Evolutionary conservation across 2,113 vertebrate species (phyloP).

Genomic region (Ahaetulla prasina): DNA sequence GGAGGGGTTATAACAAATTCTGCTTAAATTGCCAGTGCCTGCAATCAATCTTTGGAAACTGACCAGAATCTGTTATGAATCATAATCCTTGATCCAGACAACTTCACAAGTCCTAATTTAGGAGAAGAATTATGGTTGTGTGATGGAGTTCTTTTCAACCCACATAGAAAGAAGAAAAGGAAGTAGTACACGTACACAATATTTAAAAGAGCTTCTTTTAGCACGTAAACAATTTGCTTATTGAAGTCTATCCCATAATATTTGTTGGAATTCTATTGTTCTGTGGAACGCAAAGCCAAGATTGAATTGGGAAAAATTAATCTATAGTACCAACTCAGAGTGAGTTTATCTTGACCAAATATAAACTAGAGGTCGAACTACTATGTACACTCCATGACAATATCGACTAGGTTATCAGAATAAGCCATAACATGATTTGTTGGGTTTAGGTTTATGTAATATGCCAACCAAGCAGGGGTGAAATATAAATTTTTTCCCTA

Average conservation of each 20-base stretch:
- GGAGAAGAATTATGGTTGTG: neutral
- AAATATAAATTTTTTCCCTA: no score
- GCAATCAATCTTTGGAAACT: neutral
- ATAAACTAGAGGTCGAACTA: no score
- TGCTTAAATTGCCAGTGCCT: neutral
- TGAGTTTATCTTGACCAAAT: neutral
- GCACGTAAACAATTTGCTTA: neutral
- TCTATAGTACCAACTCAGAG: neutral
- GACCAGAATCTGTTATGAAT: neutral
- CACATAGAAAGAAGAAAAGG: neutral
- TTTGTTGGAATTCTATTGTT: neutral
- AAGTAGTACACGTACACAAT: neutral
- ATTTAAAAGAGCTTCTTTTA: neutral
- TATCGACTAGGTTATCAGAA: neutral
- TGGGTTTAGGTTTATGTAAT: neutral
- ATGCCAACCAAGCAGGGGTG: no score
- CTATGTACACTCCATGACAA: neutral
- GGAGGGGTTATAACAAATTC: neutral
- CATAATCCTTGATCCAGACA: neutral
- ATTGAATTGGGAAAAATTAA: neutral
- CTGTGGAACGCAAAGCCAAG: neutral
- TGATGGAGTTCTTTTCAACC: neutral
- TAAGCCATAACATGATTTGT: neutral
- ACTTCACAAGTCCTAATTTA: neutral
- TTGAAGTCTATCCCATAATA: neutral